phyloP scores from a whole-genome alignment of 2,888 invertebrate species.

The Achlya flavicornis region DNA sequence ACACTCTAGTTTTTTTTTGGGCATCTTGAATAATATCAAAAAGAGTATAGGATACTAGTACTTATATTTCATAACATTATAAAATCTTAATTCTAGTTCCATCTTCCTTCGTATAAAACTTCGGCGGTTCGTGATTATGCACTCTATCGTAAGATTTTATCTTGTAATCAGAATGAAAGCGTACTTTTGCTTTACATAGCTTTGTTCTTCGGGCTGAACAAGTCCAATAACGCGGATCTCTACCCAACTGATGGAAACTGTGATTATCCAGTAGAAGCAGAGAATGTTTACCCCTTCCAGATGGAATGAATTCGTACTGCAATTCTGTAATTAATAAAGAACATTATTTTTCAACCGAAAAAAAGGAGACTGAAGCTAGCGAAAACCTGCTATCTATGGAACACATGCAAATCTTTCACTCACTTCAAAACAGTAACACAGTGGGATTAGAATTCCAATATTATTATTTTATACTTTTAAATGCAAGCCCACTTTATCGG shows the following conservation, averaged over 20 bases:
- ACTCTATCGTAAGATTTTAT: constrained; percentile 16
- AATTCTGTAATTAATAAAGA: neutral
- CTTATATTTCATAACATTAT: neutral
- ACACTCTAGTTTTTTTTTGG: too few relatives aligned
- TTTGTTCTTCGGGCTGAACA: constrained; percentile 29
- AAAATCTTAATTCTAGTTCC: constrained; percentile 23
- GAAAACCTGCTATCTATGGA: too few relatives aligned
- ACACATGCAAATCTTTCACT: too few relatives aligned
- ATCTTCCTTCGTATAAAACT: constrained; percentile 10
- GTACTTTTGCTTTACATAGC: constrained; percentile 24
- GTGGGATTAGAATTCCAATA: too few relatives aligned
- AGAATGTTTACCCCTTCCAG: constrained; percentile 22
- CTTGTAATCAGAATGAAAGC: constrained; percentile 15
- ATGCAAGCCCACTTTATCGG: too few relatives aligned
- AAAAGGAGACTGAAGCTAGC: too few relatives aligned
- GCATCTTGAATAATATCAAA: too few relatives aligned
- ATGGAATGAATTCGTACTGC: neutral
- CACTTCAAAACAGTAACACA: too few relatives aligned
- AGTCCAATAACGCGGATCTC: constrained; percentile 31
- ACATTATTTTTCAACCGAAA: too few relatives aligned
- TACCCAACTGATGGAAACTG: constrained; percentile 27
- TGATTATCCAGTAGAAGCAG: constrained; percentile 25
- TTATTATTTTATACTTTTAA: too few relatives aligned
- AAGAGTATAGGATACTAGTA: too few relatives aligned
- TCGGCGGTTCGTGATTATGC: constrained; percentile 27